phyloP scores from a whole-genome alignment of 2,113 vertebrate genomes.

The Antennarius striatus region DNA sequence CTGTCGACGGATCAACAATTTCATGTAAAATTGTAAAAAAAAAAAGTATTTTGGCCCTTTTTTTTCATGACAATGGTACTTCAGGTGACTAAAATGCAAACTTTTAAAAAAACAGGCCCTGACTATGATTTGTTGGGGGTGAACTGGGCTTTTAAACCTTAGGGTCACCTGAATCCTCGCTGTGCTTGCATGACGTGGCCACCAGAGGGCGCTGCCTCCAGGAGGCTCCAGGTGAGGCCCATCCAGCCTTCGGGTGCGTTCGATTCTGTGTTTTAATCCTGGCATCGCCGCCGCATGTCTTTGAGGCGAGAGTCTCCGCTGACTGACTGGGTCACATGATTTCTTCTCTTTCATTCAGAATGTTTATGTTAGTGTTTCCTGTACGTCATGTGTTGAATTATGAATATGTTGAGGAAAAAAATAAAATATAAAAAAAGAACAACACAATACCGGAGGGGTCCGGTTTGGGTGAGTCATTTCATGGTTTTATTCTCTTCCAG shows the following conservation, averaged over 20 bases:
- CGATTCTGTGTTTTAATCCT: slow-evolving; percentile 51
- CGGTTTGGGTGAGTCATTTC: slow-evolving; percentile 26
- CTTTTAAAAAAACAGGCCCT: too few species aligned
- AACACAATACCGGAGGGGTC: slow-evolving; percentile 6
- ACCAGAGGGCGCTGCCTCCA: slow-evolving; percentile 32
- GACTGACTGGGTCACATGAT: slow-evolving; percentile 56
- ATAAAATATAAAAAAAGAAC: slow-evolving; percentile 37
- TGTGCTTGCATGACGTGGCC: slow-evolving; percentile 2
- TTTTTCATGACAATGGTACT: too few species aligned
- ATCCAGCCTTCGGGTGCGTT: slow-evolving; percentile 37
- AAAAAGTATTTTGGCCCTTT: too few species aligned
- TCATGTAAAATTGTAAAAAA: too few species aligned
- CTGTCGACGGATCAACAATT: too few species aligned
- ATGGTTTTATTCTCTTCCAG: slow-evolving; percentile 26
- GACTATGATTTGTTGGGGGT: too few species aligned
- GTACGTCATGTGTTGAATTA: slow-evolving; percentile 79
- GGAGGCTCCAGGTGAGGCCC: slow-evolving; percentile 21
- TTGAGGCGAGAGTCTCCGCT: slow-evolving; percentile 52
- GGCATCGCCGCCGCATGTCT: slow-evolving; percentile 69
- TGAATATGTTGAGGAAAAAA: slow-evolving; percentile 77
- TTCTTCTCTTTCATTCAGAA: slow-evolving; percentile 76
- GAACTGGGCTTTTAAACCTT: background rate
- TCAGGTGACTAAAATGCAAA: too few species aligned
- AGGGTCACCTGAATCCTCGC: background rate
- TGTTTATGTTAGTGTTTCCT: slow-evolving; percentile 78